Evolutionary conservation across 2,113 vertebrate species (phyloP).

Genomic region (Clarias gariepinus): DNA sequence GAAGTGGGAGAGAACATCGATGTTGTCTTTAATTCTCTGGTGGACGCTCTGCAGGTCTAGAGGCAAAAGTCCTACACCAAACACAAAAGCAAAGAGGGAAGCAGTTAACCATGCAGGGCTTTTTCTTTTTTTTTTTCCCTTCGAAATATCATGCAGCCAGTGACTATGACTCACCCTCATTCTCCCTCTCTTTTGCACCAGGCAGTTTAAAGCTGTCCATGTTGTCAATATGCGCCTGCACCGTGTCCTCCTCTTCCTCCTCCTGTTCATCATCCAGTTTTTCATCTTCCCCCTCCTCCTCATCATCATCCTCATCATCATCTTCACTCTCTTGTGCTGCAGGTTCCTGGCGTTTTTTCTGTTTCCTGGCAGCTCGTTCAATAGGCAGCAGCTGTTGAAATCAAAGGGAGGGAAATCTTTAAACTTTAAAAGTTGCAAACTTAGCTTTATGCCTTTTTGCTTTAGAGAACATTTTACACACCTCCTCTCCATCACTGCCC

Average conservation of each 20-base stretch:
- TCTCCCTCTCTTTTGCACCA: slow-evolving; percentile 77
- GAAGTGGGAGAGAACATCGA: slow-evolving; percentile 89
- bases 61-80: slow-evolving; percentile 68
- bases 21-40: slow-evolving; percentile 92
- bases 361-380: slow-evolving; percentile 83
- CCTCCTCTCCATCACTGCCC: slow-evolving; percentile 70
- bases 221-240: slow-evolving; percentile 84
- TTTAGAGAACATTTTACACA: slow-evolving; percentile 38
- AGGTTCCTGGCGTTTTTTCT: slow-evolving; percentile 71
- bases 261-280: slow-evolving; percentile 63
- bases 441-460: not conserved
- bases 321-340: slow-evolving; percentile 64
- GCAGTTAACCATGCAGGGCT: not conserved
- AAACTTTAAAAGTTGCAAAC: not conserved
- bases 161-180: slow-evolving; percentile 71
- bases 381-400: slow-evolving; percentile 87
- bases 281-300: slow-evolving; percentile 54
- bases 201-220: slow-evolving; percentile 83
- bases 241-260: slow-evolving; percentile 66
- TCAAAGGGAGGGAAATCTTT: not conserved
- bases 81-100: not conserved
- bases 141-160: not conserved
- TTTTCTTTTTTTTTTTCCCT: not conserved
- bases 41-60: slow-evolving; percentile 84
- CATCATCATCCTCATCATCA: slow-evolving; percentile 66